Evolutionary conservation across 1,140 invertebrate species (phyloP).

Genomic region (Watersipora subatra): DNA sequence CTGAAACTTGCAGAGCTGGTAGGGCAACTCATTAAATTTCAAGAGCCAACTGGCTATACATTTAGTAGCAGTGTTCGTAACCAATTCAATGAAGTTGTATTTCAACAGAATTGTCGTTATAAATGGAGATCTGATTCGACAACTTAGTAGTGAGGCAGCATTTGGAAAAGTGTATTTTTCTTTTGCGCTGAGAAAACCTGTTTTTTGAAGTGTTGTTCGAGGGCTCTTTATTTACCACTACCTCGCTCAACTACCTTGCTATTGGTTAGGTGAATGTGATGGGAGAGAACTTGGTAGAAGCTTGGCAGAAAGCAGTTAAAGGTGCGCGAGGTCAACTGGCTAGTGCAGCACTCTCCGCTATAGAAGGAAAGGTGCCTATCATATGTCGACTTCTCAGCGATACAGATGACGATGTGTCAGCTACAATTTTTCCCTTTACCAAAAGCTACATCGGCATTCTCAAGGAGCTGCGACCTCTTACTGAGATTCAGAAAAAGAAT

Average conservation of each 20-base stretch:
- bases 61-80: no score
- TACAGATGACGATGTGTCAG: slow-evolving; percentile 48
- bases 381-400: slow-evolving; percentile 45
- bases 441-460: slow-evolving; percentile 46
- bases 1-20: slow-evolving; percentile 43
- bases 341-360: slow-evolving; percentile 29
- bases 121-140: no score
- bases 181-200: no score
- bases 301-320: slow-evolving; percentile 43
- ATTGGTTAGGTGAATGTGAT: slow-evolving; percentile 40
- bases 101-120: no score
- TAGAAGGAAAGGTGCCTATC: slow-evolving; percentile 45
- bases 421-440: slow-evolving; percentile 43
- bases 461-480: slow-evolving; percentile 29
- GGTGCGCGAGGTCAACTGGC: slow-evolving; percentile 25
- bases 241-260: no score
- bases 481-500: slow-evolving; percentile 29
- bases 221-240: no score
- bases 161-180: no score
- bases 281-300: slow-evolving; percentile 40
- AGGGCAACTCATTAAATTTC: no score
- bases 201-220: no score
- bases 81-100: no score
- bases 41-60: no score
- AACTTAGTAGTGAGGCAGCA: no score